Base-by-base conservation (phyloP, 1,140 invertebrate genomes). In the Plodia interpunctella region DNA sequence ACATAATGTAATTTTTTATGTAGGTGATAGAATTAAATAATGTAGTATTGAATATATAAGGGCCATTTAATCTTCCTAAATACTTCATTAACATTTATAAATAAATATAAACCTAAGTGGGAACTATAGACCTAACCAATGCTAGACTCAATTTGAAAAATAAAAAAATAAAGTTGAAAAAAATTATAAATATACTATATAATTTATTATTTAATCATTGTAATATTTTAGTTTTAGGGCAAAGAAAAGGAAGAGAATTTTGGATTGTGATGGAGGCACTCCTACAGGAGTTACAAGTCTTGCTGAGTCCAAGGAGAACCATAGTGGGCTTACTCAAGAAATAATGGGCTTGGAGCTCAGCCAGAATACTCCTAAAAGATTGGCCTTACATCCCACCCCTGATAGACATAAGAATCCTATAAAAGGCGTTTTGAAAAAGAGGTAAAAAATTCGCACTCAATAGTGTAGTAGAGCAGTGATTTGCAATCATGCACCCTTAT, bases 271-370 rank as follows among this genome's bases (percentile, higher is more conserved):
- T 49, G 83, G 82, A 9, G 87, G 87, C 21, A 89, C 84, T 18
- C 83, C 87, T 1, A 87, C 84, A 18, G 84, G 81, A 25, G 77
- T 89, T 0, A 80, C 76, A 2, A 87, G 81, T 62, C 69, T 89
- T 10, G 49, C 62, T 0, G 83, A 87, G 49, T 80, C 73, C 10
- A 88, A 87, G 57, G 80, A 84, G 32, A 85, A 85, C 30, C 90
- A 90, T 67, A 94, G 93, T 49, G 93, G 94, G 0, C 80, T 94
- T 0, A 94, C 94, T 0, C 92, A 93, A 66, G 94, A 95, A 76
- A 94, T 95, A 18, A 91, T 92, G 72, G 89, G 92, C 0, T 80
- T 65, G 67, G 87, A 90, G 53, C 65, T 90, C 13, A 86, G 76
- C 20, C 88, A 92, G 55, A 88, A 90, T 18, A 93, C 92, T 8